Percentiles rank a stretch among this genome's conserved stretches.
These are phyloP conservation scores for Heloderma charlesbogerti DNA, from an alignment of 2,113 vertebrate species.

Conservation along the genomic window DNA sequence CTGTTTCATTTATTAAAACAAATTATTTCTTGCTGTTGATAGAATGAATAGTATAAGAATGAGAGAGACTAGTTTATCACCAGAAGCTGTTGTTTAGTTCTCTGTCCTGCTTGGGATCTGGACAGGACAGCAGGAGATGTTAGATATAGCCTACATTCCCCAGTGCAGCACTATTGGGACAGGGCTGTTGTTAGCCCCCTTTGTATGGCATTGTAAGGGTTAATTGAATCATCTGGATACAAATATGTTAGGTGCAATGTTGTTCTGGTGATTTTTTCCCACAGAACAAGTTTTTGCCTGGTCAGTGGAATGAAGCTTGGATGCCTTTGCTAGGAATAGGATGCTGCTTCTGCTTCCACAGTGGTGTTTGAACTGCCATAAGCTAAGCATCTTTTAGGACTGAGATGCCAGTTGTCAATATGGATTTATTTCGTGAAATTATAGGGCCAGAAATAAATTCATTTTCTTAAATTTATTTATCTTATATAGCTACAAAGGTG, in stretches of 20 bases:
- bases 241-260: not conserved
- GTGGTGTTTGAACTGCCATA: not conserved
- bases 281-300: not conserved
- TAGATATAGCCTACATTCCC: not conserved
- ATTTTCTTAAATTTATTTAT: not conserved
- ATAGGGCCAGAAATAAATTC: not conserved
- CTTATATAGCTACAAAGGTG: not conserved
- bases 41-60: not conserved
- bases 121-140: not conserved
- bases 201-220: not conserved
- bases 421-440: not conserved
- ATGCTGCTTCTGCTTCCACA: not conserved
- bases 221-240: constrained; percentile 5
- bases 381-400: not conserved
- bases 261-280: not conserved
- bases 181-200: not conserved
- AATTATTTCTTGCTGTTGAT: constrained; percentile 18
- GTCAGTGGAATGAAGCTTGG: not conserved
- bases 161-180: not conserved
- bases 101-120: not conserved
- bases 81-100: constrained; percentile 12
- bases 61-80: constrained; percentile 2
- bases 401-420: not conserved
- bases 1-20: constrained; percentile 4
- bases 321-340: not conserved